Evolutionary conservation across 2,888 invertebrate genomes (phyloP).

Genomic region (Drosophila nr. perissopoda): DNA sequence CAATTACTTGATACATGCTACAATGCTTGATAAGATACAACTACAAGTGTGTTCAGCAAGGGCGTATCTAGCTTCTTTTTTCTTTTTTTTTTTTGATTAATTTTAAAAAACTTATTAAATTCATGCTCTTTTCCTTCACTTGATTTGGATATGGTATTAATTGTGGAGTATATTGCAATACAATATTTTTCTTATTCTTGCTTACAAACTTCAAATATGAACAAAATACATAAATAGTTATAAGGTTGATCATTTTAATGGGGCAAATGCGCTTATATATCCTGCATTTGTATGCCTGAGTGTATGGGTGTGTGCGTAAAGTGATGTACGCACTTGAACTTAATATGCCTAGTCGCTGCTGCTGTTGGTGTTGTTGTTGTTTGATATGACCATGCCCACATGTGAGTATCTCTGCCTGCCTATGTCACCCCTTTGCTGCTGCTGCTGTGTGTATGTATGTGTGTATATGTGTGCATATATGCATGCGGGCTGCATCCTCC

Average conservation of each 20-base stretch:
- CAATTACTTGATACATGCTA: slow-evolving; percentile 23
- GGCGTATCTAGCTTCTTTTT: not conserved
- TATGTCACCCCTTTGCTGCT: slow-evolving; percentile 21
- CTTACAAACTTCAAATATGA: not conserved
- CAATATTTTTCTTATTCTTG: not conserved
- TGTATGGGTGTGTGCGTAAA: slow-evolving; percentile 15
- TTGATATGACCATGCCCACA: slow-evolving; percentile 17
- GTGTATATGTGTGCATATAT: not conserved
- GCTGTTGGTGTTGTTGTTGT: slow-evolving; percentile 11
- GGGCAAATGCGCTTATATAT: not conserved
- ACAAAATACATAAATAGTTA: not conserved
- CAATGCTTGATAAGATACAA: slow-evolving; percentile 35
- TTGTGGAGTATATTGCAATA: not conserved
- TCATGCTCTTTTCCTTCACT: not conserved
- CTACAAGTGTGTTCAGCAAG: slow-evolving; percentile 6
- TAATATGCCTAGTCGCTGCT: slow-evolving; percentile 38
- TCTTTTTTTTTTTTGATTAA: not conserved
- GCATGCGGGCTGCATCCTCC: slow-evolving; percentile 37
- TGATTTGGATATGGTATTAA: not conserved
- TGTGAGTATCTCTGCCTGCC: slow-evolving; percentile 8
- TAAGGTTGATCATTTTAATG: not conserved
- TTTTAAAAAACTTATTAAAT: not conserved
- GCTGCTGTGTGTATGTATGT: not conserved
- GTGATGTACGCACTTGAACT: slow-evolving; percentile 54
- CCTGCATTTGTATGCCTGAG: not conserved